Base-by-base conservation (phyloP, 2,797 vertebrate species). In the Centroberyx gerrardi region DNA sequence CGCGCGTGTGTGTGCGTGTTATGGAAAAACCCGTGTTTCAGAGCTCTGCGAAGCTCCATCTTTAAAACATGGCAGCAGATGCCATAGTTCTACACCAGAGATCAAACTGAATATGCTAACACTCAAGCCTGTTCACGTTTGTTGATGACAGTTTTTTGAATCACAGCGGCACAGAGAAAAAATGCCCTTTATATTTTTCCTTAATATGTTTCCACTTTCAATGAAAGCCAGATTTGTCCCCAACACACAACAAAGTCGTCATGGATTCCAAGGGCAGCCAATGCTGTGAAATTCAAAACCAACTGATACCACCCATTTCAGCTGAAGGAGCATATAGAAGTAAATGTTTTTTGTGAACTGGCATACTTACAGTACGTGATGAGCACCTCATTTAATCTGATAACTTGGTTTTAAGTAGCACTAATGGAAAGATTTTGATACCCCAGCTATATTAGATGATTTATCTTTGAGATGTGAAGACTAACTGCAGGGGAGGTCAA, bases 151-250 rank as follows among this genome's bases (percentile, higher is more conserved):
- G 55, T 5, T 64, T 71, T 78, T 82, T 77, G 28, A 72, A 72
- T 74, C 64, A 12, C 51, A 72, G 58, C 66, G 72, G 48, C 48
- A 63, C 22, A 71, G 38, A 72, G 54, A n/a, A 61, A 70, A 60
- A 60, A 40, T 31, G 31, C 1, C 6, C n/a, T 54, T 76, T 78
- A 36, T 80, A 40, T 88, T 75, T 22, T 84, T 84, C 63, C 56
- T 55, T 66, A 52, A 78, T 66, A 68, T 78, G 66, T 62, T 84
- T 86, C 84, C 71, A 79, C 52, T 80, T 84, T 56, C 65, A 86
- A 87, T 81, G 56, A 81, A 79, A 87, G 80, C 72, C 83, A 91
- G 76, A 84, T 60, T 74, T 61, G 51, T 80, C 67, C 68, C 29
- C 8, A 74, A 70, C 53, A 71, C 76, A 75, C 65, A 74, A 78